Conservation (phyloP, 2,797 vertebrate genomes). For the Xiphorhynchus erythropygius region DNA sequence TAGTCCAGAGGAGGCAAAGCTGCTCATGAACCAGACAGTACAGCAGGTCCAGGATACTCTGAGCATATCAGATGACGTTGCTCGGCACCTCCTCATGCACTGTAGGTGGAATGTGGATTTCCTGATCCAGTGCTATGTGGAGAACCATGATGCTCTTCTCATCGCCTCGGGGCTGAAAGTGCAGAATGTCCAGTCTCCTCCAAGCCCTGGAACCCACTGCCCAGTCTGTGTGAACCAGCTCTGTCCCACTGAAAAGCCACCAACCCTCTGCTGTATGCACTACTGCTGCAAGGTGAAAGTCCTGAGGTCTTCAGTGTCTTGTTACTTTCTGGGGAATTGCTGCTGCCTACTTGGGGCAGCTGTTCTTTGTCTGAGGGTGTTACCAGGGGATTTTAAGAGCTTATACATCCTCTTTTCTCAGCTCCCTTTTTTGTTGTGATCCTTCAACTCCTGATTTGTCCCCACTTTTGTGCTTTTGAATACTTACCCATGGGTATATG, state of each 20-base stretch:
- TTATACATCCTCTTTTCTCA: not conserved
- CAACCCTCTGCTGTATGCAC: constrained; percentile 90
- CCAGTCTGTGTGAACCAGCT: constrained; percentile 86
- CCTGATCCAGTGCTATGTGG: constrained; percentile 88
- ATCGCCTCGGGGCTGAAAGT: constrained; percentile 86
- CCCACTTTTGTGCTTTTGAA: not conserved
- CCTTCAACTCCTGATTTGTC: not conserved
- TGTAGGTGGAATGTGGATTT: constrained; percentile 92
- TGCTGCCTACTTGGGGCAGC: not conserved
- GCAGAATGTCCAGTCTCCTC: constrained; percentile 72
- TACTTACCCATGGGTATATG: rapidly evolving
- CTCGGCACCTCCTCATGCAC: constrained; percentile 89
- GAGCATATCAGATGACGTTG: constrained; percentile 83
- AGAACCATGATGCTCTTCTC: constrained; percentile 83
- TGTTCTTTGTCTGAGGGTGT: not conserved
- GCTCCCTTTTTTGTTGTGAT: not conserved
- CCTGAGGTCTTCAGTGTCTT: not conserved
- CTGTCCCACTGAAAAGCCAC: constrained; percentile 72
- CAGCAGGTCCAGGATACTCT: constrained; percentile 87
- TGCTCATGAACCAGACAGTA: constrained; percentile 90
- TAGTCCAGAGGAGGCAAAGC: constrained; percentile 88
- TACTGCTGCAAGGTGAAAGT: constrained; percentile 90
- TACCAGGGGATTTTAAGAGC: not conserved
- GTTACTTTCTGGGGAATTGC: not conserved
- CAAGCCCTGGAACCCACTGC: constrained; percentile 78